Base-by-base conservation (phyloP, 2,113 vertebrate genomes). In the Rhea pennata region DNA sequence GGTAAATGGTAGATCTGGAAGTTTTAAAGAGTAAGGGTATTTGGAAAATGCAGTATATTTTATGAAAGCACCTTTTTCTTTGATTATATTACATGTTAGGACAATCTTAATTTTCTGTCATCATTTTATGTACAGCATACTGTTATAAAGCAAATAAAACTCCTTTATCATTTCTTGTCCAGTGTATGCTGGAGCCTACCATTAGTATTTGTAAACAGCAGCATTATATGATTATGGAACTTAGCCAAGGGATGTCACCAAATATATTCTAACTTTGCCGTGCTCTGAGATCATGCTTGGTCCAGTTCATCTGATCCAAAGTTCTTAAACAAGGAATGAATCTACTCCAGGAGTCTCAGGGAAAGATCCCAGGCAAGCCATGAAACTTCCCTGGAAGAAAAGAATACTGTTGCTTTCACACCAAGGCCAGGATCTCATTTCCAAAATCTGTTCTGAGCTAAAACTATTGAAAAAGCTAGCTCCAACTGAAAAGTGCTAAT, bases 81-180 rank as follows among this genome's bases (percentile, higher is more conserved):
- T 62, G 59, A 65, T 73, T 86, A 48, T 19, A 40, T 44, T 53
- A 71, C 0, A 0, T 67, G 9, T 81, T 81, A 29, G 21, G 8
- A 56, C 85, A 4, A 27, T 90, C 21, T 83, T 27, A 12, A 29
- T 87, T 92, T 92, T 53, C 24, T 78, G 44, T 92, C 36, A 51
- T 78, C 3, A 2, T 51, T 36, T 36, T 65, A 40, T 44, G 15
- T 73, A 22, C 16, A 61, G n/a, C 50, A 29, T 19, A 61, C 7
- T 50, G 66, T 65, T 71, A 58, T 15, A 46, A 76, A 77, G 58
- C 22, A 61, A n/a, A 61, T 72, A 87, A 85, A 40, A 2, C 4
- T 9, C 3, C 9, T 84, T 84, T 46, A 46, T 71, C 27, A 27
- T 91, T 67, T 84, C 46, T 90, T 87, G 23, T 11, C 54, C 22